These are phyloP conservation scores for Lateolabrax maculatus DNA, from an alignment of 2,797 vertebrate genomes.

Conservation along the genomic window DNA sequence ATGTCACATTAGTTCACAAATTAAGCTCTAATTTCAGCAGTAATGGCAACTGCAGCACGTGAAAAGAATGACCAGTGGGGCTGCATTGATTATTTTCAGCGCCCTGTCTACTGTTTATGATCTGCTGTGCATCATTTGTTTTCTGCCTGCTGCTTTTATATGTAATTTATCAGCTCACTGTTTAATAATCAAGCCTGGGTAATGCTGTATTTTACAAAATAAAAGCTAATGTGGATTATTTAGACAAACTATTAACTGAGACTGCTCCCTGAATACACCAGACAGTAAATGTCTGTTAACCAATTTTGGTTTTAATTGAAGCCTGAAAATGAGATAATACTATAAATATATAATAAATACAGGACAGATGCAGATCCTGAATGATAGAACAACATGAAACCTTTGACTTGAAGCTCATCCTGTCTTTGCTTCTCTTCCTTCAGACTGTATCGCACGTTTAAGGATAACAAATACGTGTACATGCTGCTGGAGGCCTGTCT, in stretches of 20 bases:
- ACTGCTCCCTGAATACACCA: no score
- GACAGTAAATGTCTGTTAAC: no score
- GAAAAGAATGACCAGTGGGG: neutral
- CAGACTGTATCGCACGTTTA: conserved; percentile 94
- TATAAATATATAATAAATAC: neutral
- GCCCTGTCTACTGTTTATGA: conserved; percentile 4
- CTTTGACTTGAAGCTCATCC: neutral
- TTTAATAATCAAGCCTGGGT: neutral
- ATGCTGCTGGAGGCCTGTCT: conserved; percentile 96
- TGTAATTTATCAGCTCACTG: neutral
- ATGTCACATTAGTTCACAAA: neutral
- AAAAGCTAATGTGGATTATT: neutral
- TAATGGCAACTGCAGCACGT: neutral
- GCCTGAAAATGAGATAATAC: neutral
- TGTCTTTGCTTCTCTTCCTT: conserved; percentile 7
- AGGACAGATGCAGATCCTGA: neutral
- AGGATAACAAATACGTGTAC: conserved; percentile 94
- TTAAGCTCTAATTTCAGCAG: neutral
- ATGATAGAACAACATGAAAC: neutral
- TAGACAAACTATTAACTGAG: neutral
- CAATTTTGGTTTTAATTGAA: no score
- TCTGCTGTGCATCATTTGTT: conserved; percentile 10
- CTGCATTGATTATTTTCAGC: neutral
- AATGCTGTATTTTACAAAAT: neutral
- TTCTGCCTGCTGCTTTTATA: neutral